Percentiles rank a stretch among this genome's conserved stretches.
Evolutionary conservation across 2,797 vertebrate genomes (phyloP).

Genomic region (Catostomus latipinnis): DNA sequence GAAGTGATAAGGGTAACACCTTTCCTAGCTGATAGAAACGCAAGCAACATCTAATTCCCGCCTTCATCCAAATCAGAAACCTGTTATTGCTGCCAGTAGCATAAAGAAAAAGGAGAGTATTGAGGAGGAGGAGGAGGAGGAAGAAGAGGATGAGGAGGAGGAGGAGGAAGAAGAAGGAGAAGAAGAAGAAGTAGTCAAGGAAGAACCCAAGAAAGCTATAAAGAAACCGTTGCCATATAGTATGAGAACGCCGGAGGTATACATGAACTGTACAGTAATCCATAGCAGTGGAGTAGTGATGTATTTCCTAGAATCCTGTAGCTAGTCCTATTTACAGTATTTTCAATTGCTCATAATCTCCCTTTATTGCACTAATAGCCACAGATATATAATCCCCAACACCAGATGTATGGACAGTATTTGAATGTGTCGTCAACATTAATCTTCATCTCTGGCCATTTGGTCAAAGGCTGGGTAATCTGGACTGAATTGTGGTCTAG

Average conservation of each 20-base stretch:
- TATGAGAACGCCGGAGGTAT: constrained; percentile 56
- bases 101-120: constrained; percentile 59
- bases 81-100: constrained; percentile 53
- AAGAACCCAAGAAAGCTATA: constrained; percentile 50
- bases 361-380: constrained; percentile 23
- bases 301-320: constrained; percentile 10
- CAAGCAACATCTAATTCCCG: constrained; percentile 1
- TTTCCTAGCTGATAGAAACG: neutral
- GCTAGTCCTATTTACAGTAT: constrained; percentile 1
- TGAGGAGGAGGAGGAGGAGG: constrained; percentile 54
- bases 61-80: constrained; percentile 60
- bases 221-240: constrained; percentile 50
- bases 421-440: constrained; percentile 41
- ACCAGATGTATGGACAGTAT: constrained; percentile 32
- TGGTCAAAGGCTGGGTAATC: constrained; percentile 14
- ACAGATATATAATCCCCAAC: constrained; percentile 22
- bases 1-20: neutral
- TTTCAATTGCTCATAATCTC: constrained; percentile 15
- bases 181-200: constrained; percentile 54
- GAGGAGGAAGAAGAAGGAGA: constrained; percentile 30
- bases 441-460: constrained; percentile 29
- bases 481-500: constrained; percentile 32
- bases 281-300: neutral
- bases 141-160: constrained; percentile 24
- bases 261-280: constrained; percentile 10